These are phyloP conservation scores for Lithophane ornitopus DNA, from an alignment of 2,888 invertebrate species.

Conservation along the genomic window DNA sequence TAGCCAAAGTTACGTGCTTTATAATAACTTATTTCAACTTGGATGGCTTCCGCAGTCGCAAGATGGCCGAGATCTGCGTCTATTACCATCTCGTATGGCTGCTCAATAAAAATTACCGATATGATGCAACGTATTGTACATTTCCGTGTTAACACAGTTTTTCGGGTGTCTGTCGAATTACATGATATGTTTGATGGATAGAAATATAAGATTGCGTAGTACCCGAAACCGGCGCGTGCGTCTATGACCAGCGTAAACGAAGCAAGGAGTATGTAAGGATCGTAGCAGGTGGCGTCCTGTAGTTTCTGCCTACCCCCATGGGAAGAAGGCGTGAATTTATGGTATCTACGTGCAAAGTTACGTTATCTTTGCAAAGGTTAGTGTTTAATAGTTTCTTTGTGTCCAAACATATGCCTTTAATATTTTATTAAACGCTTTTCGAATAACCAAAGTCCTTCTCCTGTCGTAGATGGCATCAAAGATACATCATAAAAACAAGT, in stretches of 20 bases:
- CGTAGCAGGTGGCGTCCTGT: too few relatives aligned
- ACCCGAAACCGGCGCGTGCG: background rate
- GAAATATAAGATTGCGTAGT: slow-evolving; percentile 10
- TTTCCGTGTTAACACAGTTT: slow-evolving; percentile 54
- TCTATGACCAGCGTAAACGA: background rate
- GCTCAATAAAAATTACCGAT: slow-evolving; percentile 50
- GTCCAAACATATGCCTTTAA: background rate
- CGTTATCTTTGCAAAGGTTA: background rate
- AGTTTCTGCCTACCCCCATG: too few relatives aligned
- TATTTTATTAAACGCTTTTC: slow-evolving; percentile 10
- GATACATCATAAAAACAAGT: slow-evolving; percentile 41
- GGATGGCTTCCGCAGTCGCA: slow-evolving; percentile 44
- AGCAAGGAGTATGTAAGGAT: background rate
- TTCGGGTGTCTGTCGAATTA: slow-evolving; percentile 26
- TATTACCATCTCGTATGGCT: slow-evolving; percentile 36
- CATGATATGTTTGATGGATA: slow-evolving; percentile 17
- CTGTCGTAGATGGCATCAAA: slow-evolving; percentile 47
- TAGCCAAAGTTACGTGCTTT: slow-evolving; percentile 44
- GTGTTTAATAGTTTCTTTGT: background rate
- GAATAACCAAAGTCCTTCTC: slow-evolving; percentile 43
- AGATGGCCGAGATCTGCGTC: slow-evolving; percentile 42
- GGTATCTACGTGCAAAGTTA: too few relatives aligned
- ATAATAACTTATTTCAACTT: slow-evolving; percentile 49
- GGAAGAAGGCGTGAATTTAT: too few relatives aligned
- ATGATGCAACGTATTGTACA: slow-evolving; percentile 49